A percentile compares a stretch with the other conserved stretches of the same genome.
Evolutionary conservation across 2,797 vertebrate species (phyloP).

Genomic region (Poeciliopsis turneri): DNA sequence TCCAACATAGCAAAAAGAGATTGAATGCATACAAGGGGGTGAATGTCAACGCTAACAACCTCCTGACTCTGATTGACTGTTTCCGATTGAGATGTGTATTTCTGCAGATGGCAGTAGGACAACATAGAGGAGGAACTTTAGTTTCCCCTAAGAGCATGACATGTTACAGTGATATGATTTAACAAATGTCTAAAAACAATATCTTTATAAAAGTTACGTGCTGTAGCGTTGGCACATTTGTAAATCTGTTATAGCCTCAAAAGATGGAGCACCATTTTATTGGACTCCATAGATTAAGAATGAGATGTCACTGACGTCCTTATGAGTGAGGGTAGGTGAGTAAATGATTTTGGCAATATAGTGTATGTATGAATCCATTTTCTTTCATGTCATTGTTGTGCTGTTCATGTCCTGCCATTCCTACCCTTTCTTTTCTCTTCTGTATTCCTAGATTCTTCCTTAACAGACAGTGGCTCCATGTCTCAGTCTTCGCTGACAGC

Average conservation of each 20-base stretch:
- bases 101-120: too few species aligned
- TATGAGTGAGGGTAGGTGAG: not conserved
- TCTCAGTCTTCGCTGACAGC: conserved; percentile 90
- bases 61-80: too few species aligned
- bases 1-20: not conserved
- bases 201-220: too few species aligned
- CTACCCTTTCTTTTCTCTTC: conserved; percentile 7
- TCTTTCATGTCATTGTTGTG: not conserved
- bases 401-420: not conserved
- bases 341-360: not conserved
- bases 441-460: conserved; percentile 87
- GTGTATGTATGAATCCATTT: not conserved
- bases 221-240: not conserved
- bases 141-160: too few species aligned
- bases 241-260: not conserved
- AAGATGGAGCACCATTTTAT: not conserved
- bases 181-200: too few species aligned
- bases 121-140: not conserved
- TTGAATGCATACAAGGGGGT: not conserved
- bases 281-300: not conserved
- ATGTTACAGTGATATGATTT: too few species aligned
- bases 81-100: too few species aligned
- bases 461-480: conserved; percentile 92
- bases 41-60: too few species aligned
- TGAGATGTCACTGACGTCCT: not conserved